These are phyloP conservation scores for Drosophila basisetae DNA, from an alignment of 2,888 invertebrate genomes.

Conservation along the genomic window DNA sequence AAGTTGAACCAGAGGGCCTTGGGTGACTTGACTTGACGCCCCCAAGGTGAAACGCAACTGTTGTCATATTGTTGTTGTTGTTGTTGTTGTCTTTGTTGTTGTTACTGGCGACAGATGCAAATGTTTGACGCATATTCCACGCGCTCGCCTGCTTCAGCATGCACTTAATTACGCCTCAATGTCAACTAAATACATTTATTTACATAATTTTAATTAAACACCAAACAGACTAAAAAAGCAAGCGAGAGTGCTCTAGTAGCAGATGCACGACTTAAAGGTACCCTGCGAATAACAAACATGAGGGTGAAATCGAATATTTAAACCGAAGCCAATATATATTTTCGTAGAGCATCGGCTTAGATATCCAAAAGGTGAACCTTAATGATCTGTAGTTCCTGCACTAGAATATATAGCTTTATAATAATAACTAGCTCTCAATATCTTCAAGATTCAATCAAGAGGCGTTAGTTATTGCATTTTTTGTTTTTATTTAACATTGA, in stretches of 20 bases:
- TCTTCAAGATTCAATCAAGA: background rate
- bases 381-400: background rate
- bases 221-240: slow-evolving; percentile 21
- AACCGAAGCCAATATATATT: background rate
- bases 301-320: background rate
- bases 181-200: slow-evolving; percentile 79
- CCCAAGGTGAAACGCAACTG: slow-evolving; percentile 36
- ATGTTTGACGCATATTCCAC: slow-evolving; percentile 42
- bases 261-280: background rate
- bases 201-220: slow-evolving; percentile 83
- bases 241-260: background rate
- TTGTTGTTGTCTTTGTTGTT: background rate
- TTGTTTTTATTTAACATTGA: background rate
- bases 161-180: slow-evolving; percentile 72
- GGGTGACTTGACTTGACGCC: slow-evolving; percentile 17
- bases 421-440: background rate
- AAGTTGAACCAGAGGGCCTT: slow-evolving; percentile 22
- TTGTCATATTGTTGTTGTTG: slow-evolving; percentile 11
- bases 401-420: background rate
- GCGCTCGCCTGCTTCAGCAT: slow-evolving; percentile 33
- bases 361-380: background rate
- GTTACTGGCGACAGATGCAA: slow-evolving; percentile 60
- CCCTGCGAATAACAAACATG: background rate
- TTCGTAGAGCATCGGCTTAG: too few species aligned
- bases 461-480: too few species aligned